Percentiles rank a stretch among this genome's conserved stretches.
phyloP scores from a whole-genome alignment of 1,140 invertebrate species.

The Archegozetes longisetosus region DNA sequence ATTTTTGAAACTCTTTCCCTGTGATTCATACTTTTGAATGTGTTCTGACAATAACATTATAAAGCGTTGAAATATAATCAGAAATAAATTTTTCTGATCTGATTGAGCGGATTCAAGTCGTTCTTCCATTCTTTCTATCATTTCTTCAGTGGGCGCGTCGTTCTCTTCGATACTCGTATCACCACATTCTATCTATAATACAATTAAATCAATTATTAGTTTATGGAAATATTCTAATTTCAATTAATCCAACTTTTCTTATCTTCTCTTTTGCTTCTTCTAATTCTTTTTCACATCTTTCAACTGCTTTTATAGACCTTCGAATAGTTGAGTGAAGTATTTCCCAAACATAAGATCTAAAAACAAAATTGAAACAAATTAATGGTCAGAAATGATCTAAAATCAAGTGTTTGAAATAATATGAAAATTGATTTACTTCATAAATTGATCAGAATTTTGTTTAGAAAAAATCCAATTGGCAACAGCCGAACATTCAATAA shows the following conservation, averaged over 20 bases:
- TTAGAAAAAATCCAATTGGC: constrained; percentile 98
- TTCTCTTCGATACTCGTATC: constrained; percentile 10
- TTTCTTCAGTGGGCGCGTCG: constrained; percentile 35
- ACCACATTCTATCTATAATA: background rate
- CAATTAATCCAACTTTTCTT: constrained; percentile 22
- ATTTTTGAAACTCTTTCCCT: constrained; percentile 81
- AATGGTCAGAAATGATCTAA: constrained; percentile 8
- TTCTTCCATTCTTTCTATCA: constrained; percentile 88
- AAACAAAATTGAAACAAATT: constrained; percentile 15
- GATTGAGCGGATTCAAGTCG: constrained; percentile 80
- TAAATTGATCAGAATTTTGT: constrained; percentile 85
- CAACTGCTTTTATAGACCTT: constrained; percentile 90
- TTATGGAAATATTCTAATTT: background rate
- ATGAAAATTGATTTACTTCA: constrained; percentile 43
- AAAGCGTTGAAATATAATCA: constrained; percentile 88
- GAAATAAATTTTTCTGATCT: constrained; percentile 89
- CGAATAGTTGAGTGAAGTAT: constrained; percentile 86
- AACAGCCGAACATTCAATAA: constrained; percentile 88
- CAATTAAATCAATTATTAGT: background rate
- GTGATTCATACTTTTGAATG: constrained; percentile 77
- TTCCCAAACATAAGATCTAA: constrained; percentile 84
- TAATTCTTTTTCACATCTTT: constrained; percentile 65
- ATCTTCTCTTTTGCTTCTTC: constrained; percentile 65
- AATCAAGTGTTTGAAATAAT: constrained; percentile 4
- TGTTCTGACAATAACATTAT: constrained; percentile 97